Evolutionary conservation across 2,113 vertebrate species (phyloP).

Genomic region (Elephas maximus): DNA sequence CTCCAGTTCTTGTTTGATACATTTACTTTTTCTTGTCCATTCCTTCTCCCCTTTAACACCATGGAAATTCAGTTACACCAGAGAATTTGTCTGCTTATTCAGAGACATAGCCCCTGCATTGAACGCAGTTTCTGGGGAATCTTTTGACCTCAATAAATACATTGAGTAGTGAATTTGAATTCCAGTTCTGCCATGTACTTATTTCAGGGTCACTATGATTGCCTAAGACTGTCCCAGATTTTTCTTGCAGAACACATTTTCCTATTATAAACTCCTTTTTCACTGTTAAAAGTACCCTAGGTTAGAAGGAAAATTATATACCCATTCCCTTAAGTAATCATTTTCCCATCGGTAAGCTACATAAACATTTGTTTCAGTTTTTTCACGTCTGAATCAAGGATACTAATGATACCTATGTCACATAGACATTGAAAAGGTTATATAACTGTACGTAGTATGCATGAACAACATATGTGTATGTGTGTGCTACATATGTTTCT

Average conservation of each 20-base stretch:
- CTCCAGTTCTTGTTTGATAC: background rate
- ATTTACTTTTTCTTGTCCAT: background rate
- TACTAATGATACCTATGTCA: background rate
- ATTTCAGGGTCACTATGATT: background rate
- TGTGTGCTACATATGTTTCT: no score
- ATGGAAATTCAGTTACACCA: background rate
- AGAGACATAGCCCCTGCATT: background rate
- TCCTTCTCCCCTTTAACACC: background rate
- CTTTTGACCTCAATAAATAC: background rate
- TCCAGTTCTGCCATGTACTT: background rate
- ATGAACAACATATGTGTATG: background rate
- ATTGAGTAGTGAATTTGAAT: background rate
- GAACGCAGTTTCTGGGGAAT: background rate
- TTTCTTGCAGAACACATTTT: background rate
- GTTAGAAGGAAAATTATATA: background rate
- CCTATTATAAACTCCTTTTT: background rate
- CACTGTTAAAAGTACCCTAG: background rate
- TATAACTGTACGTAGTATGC: background rate
- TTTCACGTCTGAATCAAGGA: background rate
- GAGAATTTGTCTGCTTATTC: background rate
- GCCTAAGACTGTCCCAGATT: background rate
- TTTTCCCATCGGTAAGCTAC: background rate
- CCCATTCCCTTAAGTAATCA: background rate
- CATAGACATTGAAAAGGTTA: background rate
- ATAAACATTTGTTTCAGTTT: background rate